These are phyloP conservation scores for Rhadina sibilatrix DNA, from an alignment of 2,113 vertebrate species.

Conservation along the genomic window DNA sequence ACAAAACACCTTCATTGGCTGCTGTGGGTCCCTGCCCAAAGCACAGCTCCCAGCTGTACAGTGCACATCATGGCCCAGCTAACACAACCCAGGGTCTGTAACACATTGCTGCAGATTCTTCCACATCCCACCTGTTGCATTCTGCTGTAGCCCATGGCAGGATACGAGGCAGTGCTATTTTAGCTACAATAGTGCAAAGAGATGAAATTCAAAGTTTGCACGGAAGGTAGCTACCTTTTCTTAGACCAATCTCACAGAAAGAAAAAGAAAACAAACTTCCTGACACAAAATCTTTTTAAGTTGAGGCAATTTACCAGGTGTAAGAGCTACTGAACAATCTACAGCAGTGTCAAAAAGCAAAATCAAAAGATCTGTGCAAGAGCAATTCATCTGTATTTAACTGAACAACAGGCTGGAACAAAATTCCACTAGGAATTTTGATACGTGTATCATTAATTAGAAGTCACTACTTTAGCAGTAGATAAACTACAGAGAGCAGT, in stretches of 20 bases:
- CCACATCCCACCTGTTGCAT: neutral
- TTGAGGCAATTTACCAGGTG: neutral
- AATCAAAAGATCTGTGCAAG: neutral
- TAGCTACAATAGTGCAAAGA: neutral
- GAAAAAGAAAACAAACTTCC: neutral
- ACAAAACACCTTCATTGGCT: neutral
- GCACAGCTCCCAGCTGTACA: neutral
- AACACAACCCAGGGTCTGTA: neutral
- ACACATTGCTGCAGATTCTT: neutral
- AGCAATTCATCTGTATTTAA: neutral
- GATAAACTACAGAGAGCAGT: neutral
- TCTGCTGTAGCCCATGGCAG: neutral
- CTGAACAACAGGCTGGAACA: neutral
- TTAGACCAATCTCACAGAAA: neutral
- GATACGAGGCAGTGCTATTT: fast-evolving
- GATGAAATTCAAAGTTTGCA: neutral
- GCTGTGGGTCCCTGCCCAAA: neutral
- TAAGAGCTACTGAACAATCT: neutral
- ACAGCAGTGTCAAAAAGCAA: neutral
- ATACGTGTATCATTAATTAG: neutral
- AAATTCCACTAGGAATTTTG: neutral
- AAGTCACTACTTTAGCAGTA: neutral
- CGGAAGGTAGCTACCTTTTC: neutral
- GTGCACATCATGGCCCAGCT: neutral
- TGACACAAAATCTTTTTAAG: neutral